phyloP scores from a whole-genome alignment of 2,888 invertebrate species.

The Penaeus monodon region DNA sequence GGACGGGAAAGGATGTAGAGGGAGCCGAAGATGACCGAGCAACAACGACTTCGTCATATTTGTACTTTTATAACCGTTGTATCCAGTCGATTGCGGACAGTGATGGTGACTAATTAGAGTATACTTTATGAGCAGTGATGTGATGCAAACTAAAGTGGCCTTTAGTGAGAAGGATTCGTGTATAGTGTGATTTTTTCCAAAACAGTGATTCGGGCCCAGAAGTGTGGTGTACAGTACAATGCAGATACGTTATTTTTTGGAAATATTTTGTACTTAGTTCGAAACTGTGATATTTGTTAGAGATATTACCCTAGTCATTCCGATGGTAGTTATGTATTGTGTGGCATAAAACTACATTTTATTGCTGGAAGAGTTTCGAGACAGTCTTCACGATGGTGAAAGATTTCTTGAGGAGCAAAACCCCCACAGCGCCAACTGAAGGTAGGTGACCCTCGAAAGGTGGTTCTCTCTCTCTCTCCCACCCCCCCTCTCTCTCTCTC shows the following conservation, averaged over 20 bases:
- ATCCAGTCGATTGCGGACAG: background rate
- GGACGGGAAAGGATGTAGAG: constrained; percentile 22
- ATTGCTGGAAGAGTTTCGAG: background rate
- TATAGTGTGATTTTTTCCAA: no score
- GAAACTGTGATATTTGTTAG: no score
- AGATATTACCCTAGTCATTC: no score
- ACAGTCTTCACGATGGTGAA: constrained; percentile 40
- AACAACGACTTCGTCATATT: background rate
- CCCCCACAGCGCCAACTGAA: constrained; percentile 39
- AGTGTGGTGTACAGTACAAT: no score
- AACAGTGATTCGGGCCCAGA: no score
- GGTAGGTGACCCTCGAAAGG: constrained; percentile 14
- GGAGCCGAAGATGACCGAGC: constrained; percentile 30
- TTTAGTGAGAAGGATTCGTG: no score
- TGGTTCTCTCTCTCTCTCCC: background rate
- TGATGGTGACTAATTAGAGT: constrained; percentile 2
- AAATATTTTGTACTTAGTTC: no score
- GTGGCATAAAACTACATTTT: no score
- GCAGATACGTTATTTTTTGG: no score
- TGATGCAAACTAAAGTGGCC: background rate
- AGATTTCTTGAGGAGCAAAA: constrained; percentile 42
- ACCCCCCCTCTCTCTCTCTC: background rate
- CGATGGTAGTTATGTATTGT: no score
- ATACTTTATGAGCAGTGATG: constrained; percentile 23
- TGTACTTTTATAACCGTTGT: background rate